phyloP scores from a whole-genome alignment of 2,888 invertebrate genomes.

The Masnerella sp. region DNA sequence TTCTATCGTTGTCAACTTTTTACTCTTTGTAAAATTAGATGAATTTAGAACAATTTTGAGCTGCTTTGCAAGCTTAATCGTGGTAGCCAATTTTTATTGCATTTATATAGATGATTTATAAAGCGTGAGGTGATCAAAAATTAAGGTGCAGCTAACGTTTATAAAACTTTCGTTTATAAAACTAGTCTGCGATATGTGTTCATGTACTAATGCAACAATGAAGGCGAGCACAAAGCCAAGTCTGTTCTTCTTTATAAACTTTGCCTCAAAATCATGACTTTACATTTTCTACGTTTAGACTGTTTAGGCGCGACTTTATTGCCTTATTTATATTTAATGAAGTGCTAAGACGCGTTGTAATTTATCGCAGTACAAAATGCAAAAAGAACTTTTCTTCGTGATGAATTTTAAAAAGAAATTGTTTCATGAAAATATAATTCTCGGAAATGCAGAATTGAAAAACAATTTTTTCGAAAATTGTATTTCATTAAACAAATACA shows the following conservation, averaged over 20 bases:
- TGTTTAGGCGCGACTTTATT: constrained; percentile 1
- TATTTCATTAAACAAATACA: constrained; percentile 7
- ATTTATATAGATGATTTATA: neutral
- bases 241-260: neutral
- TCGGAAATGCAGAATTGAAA: constrained; percentile 7
- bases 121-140: constrained; percentile 16
- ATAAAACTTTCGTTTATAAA: too few relatives aligned
- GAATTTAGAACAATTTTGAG: neutral
- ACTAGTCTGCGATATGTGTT: constrained; percentile 51
- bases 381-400: constrained; percentile 2
- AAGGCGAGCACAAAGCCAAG: neutral
- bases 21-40: constrained; percentile 7
- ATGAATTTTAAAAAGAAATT: constrained; percentile 8
- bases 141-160: constrained; percentile 35
- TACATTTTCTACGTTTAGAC: constrained; percentile 6
- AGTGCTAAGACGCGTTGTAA: constrained; percentile 34
- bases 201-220: constrained; percentile 27
- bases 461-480: constrained; percentile 18
- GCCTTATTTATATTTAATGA: constrained; percentile 5
- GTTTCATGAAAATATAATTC: constrained; percentile 16
- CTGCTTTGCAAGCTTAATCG: constrained; percentile 8
- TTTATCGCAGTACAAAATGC: constrained; percentile 31
- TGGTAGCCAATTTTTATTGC: neutral
- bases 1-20: constrained; percentile 1
- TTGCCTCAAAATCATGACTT: neutral